Evolutionary conservation across 2,888 invertebrate genomes (phyloP).

Genomic region (Neoascia interrupta): DNA sequence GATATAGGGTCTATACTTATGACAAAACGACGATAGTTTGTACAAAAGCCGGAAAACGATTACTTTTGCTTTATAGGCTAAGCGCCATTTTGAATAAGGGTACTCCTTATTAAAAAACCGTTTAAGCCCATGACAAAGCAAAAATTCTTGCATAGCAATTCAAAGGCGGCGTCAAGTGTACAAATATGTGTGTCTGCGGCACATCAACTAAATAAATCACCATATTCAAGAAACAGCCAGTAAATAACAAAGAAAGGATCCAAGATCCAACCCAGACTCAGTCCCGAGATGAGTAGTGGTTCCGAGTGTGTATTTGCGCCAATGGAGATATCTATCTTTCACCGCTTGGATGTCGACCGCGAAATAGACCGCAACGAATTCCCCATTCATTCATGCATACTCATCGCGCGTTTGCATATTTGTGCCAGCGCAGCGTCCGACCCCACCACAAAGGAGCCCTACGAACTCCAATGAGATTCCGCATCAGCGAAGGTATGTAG

Average conservation of each 20-base stretch:
- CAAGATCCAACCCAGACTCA: conserved; percentile 9
- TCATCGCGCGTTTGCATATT: conserved; percentile 34
- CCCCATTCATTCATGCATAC: conserved; percentile 59
- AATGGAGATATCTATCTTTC: conserved; percentile 68
- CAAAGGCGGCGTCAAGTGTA: conserved; percentile 48
- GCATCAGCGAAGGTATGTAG: not conserved
- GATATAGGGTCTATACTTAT: too few relatives aligned
- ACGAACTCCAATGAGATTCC: conserved; percentile 30
- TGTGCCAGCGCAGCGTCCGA: conserved; percentile 6
- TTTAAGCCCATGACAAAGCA: too few relatives aligned
- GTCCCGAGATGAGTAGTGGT: conserved; percentile 45
- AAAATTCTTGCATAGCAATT: too few relatives aligned
- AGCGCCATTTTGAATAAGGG: too few relatives aligned
- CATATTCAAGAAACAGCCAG: conserved; percentile 46
- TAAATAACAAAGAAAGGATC: conserved; percentile 64
- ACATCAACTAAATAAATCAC: conserved; percentile 64
- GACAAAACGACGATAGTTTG: too few relatives aligned
- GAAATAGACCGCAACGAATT: conserved; percentile 63
- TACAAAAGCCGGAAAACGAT: too few relatives aligned
- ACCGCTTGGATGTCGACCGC: conserved; percentile 60
- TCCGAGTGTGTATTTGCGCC: conserved; percentile 48
- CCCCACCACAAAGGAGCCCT: conserved; percentile 34
- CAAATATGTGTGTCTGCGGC: conserved; percentile 51
- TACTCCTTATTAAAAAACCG: too few relatives aligned
- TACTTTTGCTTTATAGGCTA: too few relatives aligned